phyloP scores from a whole-genome alignment of 2,888 invertebrate genomes.

The Trichopria drosophilae region DNA sequence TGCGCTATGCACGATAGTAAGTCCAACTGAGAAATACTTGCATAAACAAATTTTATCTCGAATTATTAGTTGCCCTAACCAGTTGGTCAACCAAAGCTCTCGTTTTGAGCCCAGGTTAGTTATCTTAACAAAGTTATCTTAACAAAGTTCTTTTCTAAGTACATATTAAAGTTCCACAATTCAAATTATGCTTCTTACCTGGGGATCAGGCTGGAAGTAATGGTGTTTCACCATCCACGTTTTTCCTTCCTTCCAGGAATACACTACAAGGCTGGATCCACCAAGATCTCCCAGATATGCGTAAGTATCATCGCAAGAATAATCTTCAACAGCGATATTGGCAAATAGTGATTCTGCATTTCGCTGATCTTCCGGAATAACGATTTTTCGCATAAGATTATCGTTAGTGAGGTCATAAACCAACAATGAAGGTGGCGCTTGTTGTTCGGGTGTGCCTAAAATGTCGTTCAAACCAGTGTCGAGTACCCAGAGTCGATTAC shows the following conservation, averaged over 20 bases:
- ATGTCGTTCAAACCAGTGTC: constrained; percentile 73
- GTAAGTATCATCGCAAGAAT: constrained; percentile 71
- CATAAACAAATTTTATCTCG: too few species aligned
- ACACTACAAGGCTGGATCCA: constrained; percentile 72
- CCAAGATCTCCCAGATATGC: constrained; percentile 75
- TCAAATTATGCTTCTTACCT: too few species aligned
- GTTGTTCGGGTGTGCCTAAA: constrained; percentile 59
- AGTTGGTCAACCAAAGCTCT: too few species aligned
- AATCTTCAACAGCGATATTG: constrained; percentile 77
- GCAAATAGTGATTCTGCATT: constrained; percentile 73
- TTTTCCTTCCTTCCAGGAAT: constrained; percentile 71
- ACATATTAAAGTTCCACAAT: too few species aligned
- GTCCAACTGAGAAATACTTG: too few species aligned
- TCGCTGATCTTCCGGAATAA: constrained; percentile 67
- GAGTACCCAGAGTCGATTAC: constrained; percentile 77
- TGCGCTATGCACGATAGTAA: too few species aligned
- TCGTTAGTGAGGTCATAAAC: constrained; percentile 76
- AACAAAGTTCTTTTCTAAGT: too few species aligned
- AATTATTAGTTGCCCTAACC: too few species aligned
- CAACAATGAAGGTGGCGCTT: constrained; percentile 67
- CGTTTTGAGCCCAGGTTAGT: too few species aligned
- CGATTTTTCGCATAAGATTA: constrained; percentile 68
- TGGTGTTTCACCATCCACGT: constrained; percentile 78
- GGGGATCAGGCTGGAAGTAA: constrained; percentile 71
- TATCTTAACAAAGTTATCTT: too few species aligned